Conservation (phyloP, 2,113 vertebrate species). For the Brachyhypopomus occidentalis region DNA sequence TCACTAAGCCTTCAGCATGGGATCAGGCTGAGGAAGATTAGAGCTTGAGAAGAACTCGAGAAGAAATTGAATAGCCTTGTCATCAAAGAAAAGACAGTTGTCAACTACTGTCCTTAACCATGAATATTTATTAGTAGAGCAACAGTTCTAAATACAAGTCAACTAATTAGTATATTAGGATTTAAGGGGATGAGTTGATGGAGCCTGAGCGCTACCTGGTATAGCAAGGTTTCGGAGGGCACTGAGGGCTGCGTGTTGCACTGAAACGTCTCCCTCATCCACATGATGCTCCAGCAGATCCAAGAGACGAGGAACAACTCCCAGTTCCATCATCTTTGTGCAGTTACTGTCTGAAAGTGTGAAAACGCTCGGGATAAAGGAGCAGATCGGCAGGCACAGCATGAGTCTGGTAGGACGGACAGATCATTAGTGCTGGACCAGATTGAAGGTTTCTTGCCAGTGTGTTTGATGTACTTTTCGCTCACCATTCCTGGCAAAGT, state of each 20-base stretch:
- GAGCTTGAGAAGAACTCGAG: not conserved
- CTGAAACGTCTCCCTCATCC: conserved; percentile 77
- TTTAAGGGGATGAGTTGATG: not conserved
- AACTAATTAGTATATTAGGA: not conserved
- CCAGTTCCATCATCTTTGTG: conserved; percentile 81
- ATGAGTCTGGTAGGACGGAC: not conserved
- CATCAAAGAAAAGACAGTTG: not conserved
- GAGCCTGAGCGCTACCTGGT: conserved; percentile 70
- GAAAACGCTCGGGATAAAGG: not conserved
- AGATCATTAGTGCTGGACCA: not conserved
- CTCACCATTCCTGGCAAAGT: conserved; percentile 68
- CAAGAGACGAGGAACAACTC: conserved; percentile 82
- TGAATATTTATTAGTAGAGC: not conserved
- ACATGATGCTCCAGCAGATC: conserved; percentile 82
- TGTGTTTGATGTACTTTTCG: not conserved
- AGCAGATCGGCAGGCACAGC: not conserved
- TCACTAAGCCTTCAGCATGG: not conserved
- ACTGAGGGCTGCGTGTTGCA: conserved; percentile 85
- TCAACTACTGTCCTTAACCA: not conserved
- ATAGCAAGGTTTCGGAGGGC: conserved; percentile 84
- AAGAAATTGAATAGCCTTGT: not conserved
- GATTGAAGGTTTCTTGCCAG: not conserved
- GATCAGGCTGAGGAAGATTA: not conserved
- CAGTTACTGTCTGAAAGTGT: conserved; percentile 81
- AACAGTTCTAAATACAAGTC: not conserved